A percentile compares a stretch with the other conserved stretches of the same genome.
These are phyloP conservation scores for Dugesia japonica DNA, from an alignment of 2,888 invertebrate species.

Conservation along the genomic window DNA sequence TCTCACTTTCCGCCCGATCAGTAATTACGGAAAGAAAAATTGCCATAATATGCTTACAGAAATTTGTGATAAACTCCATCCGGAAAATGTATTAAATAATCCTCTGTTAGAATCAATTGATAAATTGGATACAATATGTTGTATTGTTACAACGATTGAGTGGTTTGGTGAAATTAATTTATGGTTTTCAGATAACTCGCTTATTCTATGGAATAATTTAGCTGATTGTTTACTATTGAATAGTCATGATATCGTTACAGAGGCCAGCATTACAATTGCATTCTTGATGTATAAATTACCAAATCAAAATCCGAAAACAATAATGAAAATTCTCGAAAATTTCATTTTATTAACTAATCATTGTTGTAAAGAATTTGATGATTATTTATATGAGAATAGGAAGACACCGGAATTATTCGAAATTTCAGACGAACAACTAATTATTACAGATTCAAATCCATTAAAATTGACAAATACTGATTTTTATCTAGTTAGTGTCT, in stretches of 20 bases:
- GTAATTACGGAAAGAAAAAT: neutral
- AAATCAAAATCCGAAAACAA: too few species aligned
- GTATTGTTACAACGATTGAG: neutral
- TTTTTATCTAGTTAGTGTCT: neutral
- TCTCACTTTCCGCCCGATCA: neutral
- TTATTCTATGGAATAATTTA: neutral
- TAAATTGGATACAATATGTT: neutral
- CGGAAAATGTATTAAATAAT: neutral
- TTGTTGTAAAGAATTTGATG: too few species aligned
- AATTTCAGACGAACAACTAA: too few species aligned
- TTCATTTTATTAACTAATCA: too few species aligned
- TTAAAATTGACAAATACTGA: neutral
- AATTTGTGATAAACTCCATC: neutral
- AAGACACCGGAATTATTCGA: too few species aligned
- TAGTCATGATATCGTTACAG: neutral
- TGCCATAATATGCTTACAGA: neutral
- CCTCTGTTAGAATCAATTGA: neutral
- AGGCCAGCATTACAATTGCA: neutral
- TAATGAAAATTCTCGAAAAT: too few species aligned
- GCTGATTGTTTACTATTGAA: neutral
- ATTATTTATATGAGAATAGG: too few species aligned
- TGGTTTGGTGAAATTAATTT: neutral
- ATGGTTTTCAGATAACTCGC: neutral
- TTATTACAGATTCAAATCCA: too few species aligned
- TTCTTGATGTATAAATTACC: neutral